Percentiles rank a stretch among this genome's conserved stretches.
Conservation (phyloP, 2,113 vertebrate genomes). For the Symphodus melops region DNA sequence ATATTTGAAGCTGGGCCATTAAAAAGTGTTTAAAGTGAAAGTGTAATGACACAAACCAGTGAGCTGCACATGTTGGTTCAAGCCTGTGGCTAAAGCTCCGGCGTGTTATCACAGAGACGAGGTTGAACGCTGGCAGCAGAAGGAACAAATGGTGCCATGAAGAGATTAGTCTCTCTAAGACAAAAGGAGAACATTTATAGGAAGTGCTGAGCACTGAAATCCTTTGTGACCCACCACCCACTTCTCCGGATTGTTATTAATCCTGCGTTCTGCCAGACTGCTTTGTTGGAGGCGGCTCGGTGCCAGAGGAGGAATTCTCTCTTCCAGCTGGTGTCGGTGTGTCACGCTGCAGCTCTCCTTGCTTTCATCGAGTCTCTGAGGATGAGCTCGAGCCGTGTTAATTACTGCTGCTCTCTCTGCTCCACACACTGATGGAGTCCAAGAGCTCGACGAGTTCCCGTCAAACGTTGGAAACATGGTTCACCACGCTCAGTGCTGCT, state of each 20-base stretch:
- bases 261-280: slow-evolving; percentile 53
- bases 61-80: slow-evolving; percentile 21
- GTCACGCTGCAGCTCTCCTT: slow-evolving; percentile 1
- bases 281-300: slow-evolving; percentile 28
- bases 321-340: slow-evolving; percentile 13
- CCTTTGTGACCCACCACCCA: slow-evolving; percentile 50
- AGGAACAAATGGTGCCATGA: slow-evolving; percentile 26
- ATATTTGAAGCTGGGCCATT: neutral
- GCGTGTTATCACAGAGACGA: slow-evolving; percentile 14
- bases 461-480: neutral
- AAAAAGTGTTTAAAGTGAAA: neutral
- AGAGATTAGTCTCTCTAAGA: slow-evolving; percentile 48
- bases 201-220: slow-evolving; percentile 52
- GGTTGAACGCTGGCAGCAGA: slow-evolving; percentile 30
- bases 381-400: neutral
- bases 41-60: slow-evolving; percentile 17
- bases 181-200: slow-evolving; percentile 58
- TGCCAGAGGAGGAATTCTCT: slow-evolving; percentile 35
- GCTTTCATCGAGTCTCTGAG: slow-evolving; percentile 8
- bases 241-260: slow-evolving; percentile 53
- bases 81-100: slow-evolving; percentile 14
- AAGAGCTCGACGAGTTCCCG: neutral
- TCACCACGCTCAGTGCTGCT: neutral
- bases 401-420: neutral
- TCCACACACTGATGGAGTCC: neutral